Percentiles rank a stretch among this genome's conserved stretches.
These are phyloP conservation scores for Myripristis jacobus DNA, from an alignment of 2,797 vertebrate species.

Conservation along the genomic window DNA sequence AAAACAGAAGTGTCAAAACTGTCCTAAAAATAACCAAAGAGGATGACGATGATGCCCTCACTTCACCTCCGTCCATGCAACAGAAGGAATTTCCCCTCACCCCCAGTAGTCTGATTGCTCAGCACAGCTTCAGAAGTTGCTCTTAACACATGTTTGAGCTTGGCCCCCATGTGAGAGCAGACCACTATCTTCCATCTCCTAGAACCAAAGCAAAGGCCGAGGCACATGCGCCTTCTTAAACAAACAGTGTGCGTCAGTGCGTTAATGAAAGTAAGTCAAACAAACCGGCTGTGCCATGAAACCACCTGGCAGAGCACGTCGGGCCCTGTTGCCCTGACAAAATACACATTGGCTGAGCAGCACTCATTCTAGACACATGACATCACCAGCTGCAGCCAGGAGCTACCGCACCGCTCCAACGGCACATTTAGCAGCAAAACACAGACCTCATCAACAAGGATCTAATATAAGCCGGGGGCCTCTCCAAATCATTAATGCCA, in stretches of 20 bases:
- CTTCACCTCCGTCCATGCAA: background rate
- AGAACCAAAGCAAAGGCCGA: slow-evolving; percentile 35
- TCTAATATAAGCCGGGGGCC: background rate
- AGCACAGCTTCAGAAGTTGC: slow-evolving; percentile 35
- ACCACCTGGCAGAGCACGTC: slow-evolving; percentile 65
- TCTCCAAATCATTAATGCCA: background rate
- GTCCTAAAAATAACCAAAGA: slow-evolving; percentile 27
- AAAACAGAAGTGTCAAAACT: slow-evolving; percentile 23
- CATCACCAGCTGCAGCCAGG: slow-evolving; percentile 71
- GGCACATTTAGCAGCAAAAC: slow-evolving; percentile 46
- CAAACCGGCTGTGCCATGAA: slow-evolving; percentile 65
- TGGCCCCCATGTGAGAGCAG: slow-evolving; percentile 10
- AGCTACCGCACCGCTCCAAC: slow-evolving; percentile 45
- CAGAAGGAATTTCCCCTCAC: slow-evolving; percentile 9
- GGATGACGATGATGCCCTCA: slow-evolving; percentile 37
- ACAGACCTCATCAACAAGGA: background rate
- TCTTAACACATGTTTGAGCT: background rate
- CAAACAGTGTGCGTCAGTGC: slow-evolving; percentile 73
- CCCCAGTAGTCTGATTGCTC: slow-evolving; percentile 37
- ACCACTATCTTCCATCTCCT: slow-evolving; percentile 52
- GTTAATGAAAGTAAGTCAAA: slow-evolving; percentile 75
- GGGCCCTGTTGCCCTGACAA: slow-evolving; percentile 64
- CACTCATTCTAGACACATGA: slow-evolving; percentile 74
- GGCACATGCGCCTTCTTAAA: slow-evolving; percentile 52
- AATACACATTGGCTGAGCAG: slow-evolving; percentile 68